These are phyloP conservation scores for Xylophagus ater DNA, from an alignment of 2,888 invertebrate genomes.

Conservation along the genomic window DNA sequence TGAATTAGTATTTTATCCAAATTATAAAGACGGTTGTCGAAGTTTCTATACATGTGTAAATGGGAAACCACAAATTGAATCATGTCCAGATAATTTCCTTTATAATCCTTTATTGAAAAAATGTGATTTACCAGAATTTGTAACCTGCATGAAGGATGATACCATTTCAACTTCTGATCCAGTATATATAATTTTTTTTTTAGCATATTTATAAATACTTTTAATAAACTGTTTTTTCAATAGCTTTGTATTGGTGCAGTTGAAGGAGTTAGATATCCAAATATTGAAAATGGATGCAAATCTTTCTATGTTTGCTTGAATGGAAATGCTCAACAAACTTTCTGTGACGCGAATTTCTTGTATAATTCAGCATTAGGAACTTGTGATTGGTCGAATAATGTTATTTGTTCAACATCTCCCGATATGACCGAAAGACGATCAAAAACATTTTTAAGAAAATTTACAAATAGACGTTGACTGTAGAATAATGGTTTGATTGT, in stretches of 20 bases:
- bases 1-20: constrained; percentile 8
- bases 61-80: constrained; percentile 3
- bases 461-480: no score
- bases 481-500: no score
- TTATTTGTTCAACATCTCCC: constrained; percentile 7
- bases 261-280: constrained; percentile 7
- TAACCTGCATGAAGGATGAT: constrained; percentile 4
- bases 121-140: constrained; percentile 11
- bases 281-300: constrained; percentile 5
- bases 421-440: no score
- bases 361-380: constrained; percentile 10
- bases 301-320: constrained; percentile 8
- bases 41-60: constrained; percentile 13
- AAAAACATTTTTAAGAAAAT: no score
- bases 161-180: background rate
- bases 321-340: constrained; percentile 7
- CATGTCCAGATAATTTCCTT: constrained; percentile 12
- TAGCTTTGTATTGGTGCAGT: constrained; percentile 6
- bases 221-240: background rate
- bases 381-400: constrained; percentile 13
- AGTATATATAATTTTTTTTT: background rate
- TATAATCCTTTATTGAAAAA: constrained; percentile 6
- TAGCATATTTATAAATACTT: background rate
- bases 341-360: constrained; percentile 2
- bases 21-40: constrained; percentile 6